phyloP scores from a whole-genome alignment of 2,113 vertebrate species.

The Caloenas nicobarica region DNA sequence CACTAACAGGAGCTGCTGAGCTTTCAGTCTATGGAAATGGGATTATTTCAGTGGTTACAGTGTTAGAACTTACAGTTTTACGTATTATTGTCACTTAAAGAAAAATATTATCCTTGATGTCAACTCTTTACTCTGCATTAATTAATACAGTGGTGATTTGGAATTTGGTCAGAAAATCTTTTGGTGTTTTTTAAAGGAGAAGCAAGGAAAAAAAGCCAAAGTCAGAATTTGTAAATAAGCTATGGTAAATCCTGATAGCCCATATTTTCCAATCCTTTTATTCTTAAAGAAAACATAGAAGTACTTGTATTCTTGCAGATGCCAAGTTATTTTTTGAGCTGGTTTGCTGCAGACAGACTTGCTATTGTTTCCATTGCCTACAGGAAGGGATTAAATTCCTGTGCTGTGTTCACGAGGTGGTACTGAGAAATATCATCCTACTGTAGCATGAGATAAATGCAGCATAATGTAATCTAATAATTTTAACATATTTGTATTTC shows the following conservation, averaged over 20 bases:
- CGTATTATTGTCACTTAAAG: neutral
- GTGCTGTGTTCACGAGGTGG: neutral
- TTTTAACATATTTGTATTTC: slow-evolving; percentile 55
- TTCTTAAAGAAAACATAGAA: neutral
- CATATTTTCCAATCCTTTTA: neutral
- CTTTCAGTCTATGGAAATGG: neutral
- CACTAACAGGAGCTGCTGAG: neutral
- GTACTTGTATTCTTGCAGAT: neutral
- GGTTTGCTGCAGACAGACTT: neutral
- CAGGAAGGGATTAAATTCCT: neutral
- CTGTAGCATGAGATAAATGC: neutral
- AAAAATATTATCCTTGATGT: neutral
- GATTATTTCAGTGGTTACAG: neutral
- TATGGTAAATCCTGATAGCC: neutral
- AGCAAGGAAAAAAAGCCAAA: neutral
- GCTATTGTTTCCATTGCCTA: neutral
- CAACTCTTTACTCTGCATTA: neutral
- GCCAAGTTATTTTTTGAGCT: neutral
- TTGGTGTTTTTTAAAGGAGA: neutral
- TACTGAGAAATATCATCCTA: neutral
- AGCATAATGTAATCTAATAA: neutral
- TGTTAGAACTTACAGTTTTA: neutral
- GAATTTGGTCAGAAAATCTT: neutral
- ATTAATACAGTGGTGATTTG: neutral
- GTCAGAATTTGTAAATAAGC: neutral